Evolutionary conservation across 1,140 invertebrate species (phyloP), one percentile per base, ranked within the genome.

Genomic region (Leptinotarsa texana): DNA sequence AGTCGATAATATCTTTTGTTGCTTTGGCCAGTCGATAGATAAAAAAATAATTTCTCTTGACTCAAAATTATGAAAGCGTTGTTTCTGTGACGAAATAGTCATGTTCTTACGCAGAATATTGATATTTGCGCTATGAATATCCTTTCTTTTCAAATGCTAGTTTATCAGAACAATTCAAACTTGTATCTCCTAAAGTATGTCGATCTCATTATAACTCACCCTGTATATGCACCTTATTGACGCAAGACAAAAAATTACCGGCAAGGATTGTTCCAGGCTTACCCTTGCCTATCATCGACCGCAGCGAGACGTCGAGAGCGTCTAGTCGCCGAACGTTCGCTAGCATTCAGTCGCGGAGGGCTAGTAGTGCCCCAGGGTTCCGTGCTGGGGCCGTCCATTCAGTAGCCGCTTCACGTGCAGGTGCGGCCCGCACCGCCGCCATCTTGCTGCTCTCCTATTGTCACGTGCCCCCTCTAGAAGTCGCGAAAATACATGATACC

Each of bases 381-480:
- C 85, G 77, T 83, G 71, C 74, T 22, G 86, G 69, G 78, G 89
- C 91, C 51, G 82, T 91, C 68, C 90, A 92, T 77, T 57, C 17
- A 57, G 51, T 57, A 57, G 51, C 51, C 51, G 51, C 51, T 57
- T 93, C 92, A 80, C 90, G 93, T 87, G 92, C 93, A 94, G 93
- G 93, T 93, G 93, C 93, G 90, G 93, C 93, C 86, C 91, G 93
- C 86, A 90, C 92, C 87, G 93, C 93, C 86, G 93, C 93, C 91
- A 94, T 95, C 91, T 93, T 94, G 92, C 92, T 95, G 88, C 93
- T 94, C 89, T 94, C 93, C 88, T 93, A 92, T 88, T 93, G 77
- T 75, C 75, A 73, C 27, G 72, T 65, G 27, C 62, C 72, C 27
- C 63, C 72, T 47, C 27, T 48, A 21, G 72, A 73, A 65, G 65